Conservation (phyloP, 2,113 vertebrate species). For the Stegastes partitus region DNA sequence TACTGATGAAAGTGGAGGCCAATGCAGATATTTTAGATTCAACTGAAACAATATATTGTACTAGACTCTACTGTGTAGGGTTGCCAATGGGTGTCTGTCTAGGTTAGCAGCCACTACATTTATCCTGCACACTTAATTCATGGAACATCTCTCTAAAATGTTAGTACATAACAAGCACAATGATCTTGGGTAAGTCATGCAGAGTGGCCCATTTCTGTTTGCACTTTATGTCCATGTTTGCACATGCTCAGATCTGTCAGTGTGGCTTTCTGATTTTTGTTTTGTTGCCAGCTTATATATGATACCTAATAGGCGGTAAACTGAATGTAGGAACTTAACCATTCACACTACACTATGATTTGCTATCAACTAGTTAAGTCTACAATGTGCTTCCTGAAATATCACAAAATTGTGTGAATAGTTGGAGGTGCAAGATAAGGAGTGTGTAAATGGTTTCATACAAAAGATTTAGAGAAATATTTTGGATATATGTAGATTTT, state of each 20-base stretch:
- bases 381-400: background rate
- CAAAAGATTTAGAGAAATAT: conserved; percentile 25
- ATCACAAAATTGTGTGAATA: background rate
- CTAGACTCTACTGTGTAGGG: conserved; percentile 40
- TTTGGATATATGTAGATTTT: conserved; percentile 38
- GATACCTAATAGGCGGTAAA: background rate
- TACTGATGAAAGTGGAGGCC: background rate
- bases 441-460: conserved; percentile 12
- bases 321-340: background rate
- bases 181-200: background rate
- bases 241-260: conserved; percentile 37
- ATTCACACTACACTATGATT: background rate
- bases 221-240: conserved; percentile 72
- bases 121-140: conserved; percentile 1
- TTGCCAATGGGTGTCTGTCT: background rate
- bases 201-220: conserved; percentile 21
- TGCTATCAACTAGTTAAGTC: conserved; percentile 3
- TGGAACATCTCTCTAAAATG: background rate
- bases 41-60: background rate
- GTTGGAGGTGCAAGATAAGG: background rate
- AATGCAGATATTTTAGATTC: conserved; percentile 6
- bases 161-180: background rate
- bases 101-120: background rate
- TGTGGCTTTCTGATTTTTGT: background rate
- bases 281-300: background rate